Evolutionary conservation across 2,888 invertebrate genomes (phyloP), one percentile per base, ranked within the genome.

Genomic region (Crocallis elinguaria): DNA sequence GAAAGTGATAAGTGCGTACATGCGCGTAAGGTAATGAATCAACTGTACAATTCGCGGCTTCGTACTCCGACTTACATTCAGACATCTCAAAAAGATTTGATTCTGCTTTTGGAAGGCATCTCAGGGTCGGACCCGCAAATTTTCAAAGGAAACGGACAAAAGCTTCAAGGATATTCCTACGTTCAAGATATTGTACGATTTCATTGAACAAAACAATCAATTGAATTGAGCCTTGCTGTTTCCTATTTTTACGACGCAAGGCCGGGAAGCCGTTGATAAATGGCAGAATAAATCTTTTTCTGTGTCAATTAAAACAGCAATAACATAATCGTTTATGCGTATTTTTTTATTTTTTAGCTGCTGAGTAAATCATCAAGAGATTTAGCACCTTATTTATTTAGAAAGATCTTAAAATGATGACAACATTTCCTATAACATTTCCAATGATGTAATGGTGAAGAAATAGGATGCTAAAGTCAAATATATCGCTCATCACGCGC

Each of bases 231-330:
- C 23, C 23, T 14, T 4, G 13, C 25, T 23, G 11, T 16, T 23
- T 13, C 25, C 12, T 37, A 38, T 53, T 48, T 53, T 46, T 37
- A 37, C 30, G 16, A 9, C 29, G 41, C 46, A 46, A 37, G 21
- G 46, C 35, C 41, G 41, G n/a, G 30, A 27, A 33, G 9, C 38
- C 27, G 43, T 36, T 29, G 13, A 43, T 52, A 49, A 30, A 36
- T 36, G 38, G 4, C n/a, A 7, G 43, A 42, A 53, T 53, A 48
- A 46, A 53, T 53, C 52, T 48, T 16, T 33, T 37, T 48, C 42
- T 38, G 21, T 43, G 42, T 45, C 53, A 43, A 53, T 53, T 38
- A 36, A 42, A 37, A 48, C 27, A 42, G 46, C 36, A 36, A 32
- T 42, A 42, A 45, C 25, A 38, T 39, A 44, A 44, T 37, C 9